phyloP scores from a whole-genome alignment of 2,888 invertebrate genomes.

The Calameuta idolon region DNA sequence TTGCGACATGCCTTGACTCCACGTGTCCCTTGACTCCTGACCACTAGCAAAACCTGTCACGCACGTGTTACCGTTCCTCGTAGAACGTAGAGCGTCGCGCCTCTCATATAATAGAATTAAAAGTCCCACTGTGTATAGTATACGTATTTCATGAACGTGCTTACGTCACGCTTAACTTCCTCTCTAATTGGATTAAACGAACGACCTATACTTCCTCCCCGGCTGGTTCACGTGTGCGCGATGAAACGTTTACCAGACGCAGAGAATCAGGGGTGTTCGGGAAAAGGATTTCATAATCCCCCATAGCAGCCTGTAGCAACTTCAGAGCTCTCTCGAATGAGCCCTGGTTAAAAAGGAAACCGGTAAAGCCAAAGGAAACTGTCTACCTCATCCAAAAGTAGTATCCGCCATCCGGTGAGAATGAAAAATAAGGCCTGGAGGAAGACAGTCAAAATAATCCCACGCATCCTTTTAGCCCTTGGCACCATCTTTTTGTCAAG shows the following conservation, averaged over 20 bases:
- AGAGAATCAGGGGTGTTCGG: background rate
- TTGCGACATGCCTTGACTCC: background rate
- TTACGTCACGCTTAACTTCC: background rate
- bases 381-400: background rate
- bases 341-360: background rate
- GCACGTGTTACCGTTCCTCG: conserved; percentile 1
- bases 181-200: background rate
- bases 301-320: background rate
- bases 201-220: background rate
- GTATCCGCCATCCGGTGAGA: background rate
- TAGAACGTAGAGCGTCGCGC: background rate
- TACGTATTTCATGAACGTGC: background rate
- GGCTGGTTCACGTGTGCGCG: background rate
- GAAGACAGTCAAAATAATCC: background rate
- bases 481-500: conserved; percentile 31
- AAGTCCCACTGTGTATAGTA: background rate
- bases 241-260: background rate
- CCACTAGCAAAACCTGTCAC: conserved; percentile 1
- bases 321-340: background rate
- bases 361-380: background rate
- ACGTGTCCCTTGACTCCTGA: background rate
- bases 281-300: background rate
- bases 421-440: background rate
- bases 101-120: background rate
- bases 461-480: background rate